Evolutionary conservation across 2,797 vertebrate species (phyloP), one percentile per base, ranked within the genome.

Genomic region (Botia almorhae): DNA sequence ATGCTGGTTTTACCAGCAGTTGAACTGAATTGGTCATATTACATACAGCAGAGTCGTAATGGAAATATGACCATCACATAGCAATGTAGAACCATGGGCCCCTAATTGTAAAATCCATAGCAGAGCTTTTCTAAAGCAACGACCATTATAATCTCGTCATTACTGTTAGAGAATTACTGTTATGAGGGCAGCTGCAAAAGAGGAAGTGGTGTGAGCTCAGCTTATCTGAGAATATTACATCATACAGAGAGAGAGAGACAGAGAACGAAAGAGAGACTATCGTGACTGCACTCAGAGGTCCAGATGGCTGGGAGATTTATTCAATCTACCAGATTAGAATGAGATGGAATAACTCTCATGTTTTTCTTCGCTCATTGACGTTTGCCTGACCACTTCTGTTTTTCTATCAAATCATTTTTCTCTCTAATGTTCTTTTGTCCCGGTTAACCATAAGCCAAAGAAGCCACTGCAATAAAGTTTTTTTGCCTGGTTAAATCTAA

Each of bases 301-400:
- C 86, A 84, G 86, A 85, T 85, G 83, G 83, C 61, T 80, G 55
- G 69, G 78, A 85, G 81, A 83, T 85, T 86, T 84, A 83, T 53
- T 75, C 83, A 48, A 64, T 82, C 75, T 77, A 55, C 19, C 69
- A 76, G 81, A 84, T 87, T 85, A 82, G 71, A 61, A 63, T 71
- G 16, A 60, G 58, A 58, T 63, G 48, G 72, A 63, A 61, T 77
- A 81, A 76, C 69, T 79, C 68, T 7, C 50, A 73, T 72, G 67
- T 69, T 74, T 56, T 84, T 26, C 11, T 69, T 60, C 48, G 74
- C 48, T 56, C 23, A 23, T 13, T n/a, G 61, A 50, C 55, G 43
- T 81, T 55, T 75, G 39, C 63, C 76, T 74, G 51, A 82, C 67
- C 67, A 64, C 79, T 36, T 73, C 53, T 68, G 46, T 60, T 60